Conservation (phyloP, 2,113 vertebrate species). For the Lepisosteus oculatus region DNA sequence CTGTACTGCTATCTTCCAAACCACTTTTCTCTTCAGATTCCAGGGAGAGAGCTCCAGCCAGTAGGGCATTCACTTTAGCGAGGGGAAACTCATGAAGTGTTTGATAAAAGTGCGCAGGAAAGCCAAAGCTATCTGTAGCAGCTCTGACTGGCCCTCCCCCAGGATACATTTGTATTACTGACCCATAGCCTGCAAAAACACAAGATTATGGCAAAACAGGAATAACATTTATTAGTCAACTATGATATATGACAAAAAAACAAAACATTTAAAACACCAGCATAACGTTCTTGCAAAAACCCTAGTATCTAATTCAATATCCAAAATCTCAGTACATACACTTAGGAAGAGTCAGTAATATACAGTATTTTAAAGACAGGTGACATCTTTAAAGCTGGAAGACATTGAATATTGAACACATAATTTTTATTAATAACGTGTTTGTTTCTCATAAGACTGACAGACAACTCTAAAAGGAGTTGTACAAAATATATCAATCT, state of each 20-base stretch:
- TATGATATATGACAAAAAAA: too few relatives aligned
- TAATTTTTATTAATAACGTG: too few relatives aligned
- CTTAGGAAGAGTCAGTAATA: too few relatives aligned
- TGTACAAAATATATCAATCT: too few relatives aligned
- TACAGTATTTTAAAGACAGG: too few relatives aligned
- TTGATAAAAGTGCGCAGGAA: slow-evolving; percentile 79
- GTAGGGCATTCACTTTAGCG: slow-evolving; percentile 81
- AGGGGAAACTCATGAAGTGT: slow-evolving; percentile 88
- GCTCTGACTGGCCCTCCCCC: slow-evolving; percentile 81
- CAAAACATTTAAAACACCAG: too few relatives aligned
- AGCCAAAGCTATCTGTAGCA: slow-evolving; percentile 89
- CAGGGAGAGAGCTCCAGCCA: slow-evolving; percentile 73
- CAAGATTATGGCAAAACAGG: background rate
- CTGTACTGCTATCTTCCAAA: slow-evolving; percentile 45
- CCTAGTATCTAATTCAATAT: too few relatives aligned
- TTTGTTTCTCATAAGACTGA: too few relatives aligned
- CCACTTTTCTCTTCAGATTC: slow-evolving; percentile 51
- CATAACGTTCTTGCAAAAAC: too few relatives aligned
- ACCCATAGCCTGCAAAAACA: slow-evolving; percentile 76
- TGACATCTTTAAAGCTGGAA: too few relatives aligned
- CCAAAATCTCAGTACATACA: too few relatives aligned
- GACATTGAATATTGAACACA: background rate
- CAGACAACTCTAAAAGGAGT: too few relatives aligned
- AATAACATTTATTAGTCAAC: background rate
- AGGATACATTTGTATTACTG: slow-evolving; percentile 90